Percentiles rank a stretch among this genome's conserved stretches.
Evolutionary conservation across 2,888 invertebrate species (phyloP).

Genomic region (Drosophila ustulata): DNA sequence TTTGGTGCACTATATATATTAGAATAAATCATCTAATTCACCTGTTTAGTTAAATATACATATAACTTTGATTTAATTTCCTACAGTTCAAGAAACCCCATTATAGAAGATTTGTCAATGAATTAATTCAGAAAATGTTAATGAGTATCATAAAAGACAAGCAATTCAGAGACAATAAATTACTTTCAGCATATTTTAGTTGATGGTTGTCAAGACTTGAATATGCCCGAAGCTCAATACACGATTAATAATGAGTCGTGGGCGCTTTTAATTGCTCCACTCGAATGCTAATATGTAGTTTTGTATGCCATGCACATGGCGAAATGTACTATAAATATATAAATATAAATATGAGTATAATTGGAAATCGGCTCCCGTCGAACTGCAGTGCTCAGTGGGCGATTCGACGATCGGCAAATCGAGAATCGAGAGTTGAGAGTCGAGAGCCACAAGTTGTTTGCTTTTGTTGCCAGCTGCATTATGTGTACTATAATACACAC

Average conservation of each 20-base stretch:
- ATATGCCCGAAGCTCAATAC: slow-evolving; percentile 7
- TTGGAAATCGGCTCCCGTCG: slow-evolving; percentile 21
- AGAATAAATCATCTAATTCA: background rate
- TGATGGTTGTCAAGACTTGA: slow-evolving; percentile 3
- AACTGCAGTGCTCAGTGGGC: slow-evolving; percentile 39
- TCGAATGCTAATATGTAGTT: slow-evolving; percentile 45
- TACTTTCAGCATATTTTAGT: slow-evolving; percentile 21
- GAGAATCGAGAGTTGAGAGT: slow-evolving; percentile 16
- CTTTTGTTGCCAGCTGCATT: slow-evolving; percentile 37
- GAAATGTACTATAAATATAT: slow-evolving; percentile 22
- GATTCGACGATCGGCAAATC: slow-evolving; percentile 24
- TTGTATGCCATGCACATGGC: slow-evolving; percentile 52
- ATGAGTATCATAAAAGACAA: background rate
- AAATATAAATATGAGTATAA: slow-evolving; percentile 18
- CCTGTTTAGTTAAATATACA: background rate
- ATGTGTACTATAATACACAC: slow-evolving; percentile 8
- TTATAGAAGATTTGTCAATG: background rate
- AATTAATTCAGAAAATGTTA: background rate
- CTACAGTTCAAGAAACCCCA: background rate
- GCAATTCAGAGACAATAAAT: background rate
- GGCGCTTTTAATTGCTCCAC: slow-evolving; percentile 45
- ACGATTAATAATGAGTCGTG: slow-evolving; percentile 31
- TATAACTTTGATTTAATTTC: too few species aligned
- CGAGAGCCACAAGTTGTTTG: slow-evolving; percentile 35
- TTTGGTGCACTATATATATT: too few species aligned